Base-by-base conservation (phyloP, 2,797 vertebrate species). In the Poecilia wingei region DNA sequence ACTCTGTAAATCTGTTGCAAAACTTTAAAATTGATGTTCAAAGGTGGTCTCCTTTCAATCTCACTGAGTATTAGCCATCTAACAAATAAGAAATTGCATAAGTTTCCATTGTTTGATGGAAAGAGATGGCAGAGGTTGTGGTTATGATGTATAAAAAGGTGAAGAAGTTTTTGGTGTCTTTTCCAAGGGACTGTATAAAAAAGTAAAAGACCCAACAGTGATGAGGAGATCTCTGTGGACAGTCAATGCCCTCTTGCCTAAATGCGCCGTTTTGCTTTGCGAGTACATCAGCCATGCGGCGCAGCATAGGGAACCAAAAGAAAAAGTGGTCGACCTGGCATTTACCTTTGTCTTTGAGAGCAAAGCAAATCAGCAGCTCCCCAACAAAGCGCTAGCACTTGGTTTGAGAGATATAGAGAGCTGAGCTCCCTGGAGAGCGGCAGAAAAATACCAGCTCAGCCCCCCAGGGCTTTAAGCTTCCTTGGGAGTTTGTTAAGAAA, bases 231-330 rank as follows among this genome's bases (percentile, higher is more conserved):
- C 75, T 76, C 86, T 75, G 75, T 22, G 59, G 87, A 84, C 88
- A 89, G 90, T 87, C 91, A 78, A 76, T 41, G 75, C 36, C 68
- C 88, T 91, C 89, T 89, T 84, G 86, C 91, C 87, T 87, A 84
- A 84, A 89, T 90, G 84, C 91, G 91, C 91, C 89, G 68, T 79
- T 83, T 91, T 91, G 89, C 92, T 93, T 90, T 90, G 73, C 90
- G 82, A 80, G 73, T 89, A 91, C 91, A 93, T 93, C 91, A 91
- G 92, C 61, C 82, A 59, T 89, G 80, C 39, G 72, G 80, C 78
- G 81, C 84, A 82, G 82, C 74, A 64, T 0, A 79, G 81, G 77
- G 87, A 76, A 86, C 71, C 51, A 4, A 18, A 69, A 45, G 61
- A 61, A 79, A 77, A 41, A 85, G 80, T 25, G 83, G 69, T 55